Base-by-base conservation (phyloP, 2,797 vertebrate genomes). In the Sebastes minor region DNA sequence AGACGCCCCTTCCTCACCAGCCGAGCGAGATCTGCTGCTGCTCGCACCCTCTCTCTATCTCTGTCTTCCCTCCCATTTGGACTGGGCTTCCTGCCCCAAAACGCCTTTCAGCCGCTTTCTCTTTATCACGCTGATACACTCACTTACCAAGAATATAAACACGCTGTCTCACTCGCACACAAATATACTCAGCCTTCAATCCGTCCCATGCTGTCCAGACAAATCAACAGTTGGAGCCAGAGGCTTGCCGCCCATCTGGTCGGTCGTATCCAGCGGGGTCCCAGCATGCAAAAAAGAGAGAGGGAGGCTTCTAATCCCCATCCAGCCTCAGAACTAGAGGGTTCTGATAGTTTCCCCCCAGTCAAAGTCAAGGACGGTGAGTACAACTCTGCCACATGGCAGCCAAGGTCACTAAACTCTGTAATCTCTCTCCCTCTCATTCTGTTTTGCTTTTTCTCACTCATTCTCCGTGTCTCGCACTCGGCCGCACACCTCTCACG, bases 161-260 rank as follows among this genome's bases (percentile, higher is more conserved):
- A 81, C 63, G 55, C 60, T 22, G 27, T 60, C 75, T 68, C 66
- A 10, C 74, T 62, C 30, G 3, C 81, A 53, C 76, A 71, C 28
- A 80, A 57, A 87, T 74, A 87, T 74, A 69, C 59, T 30, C 85
- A 78, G 69, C 84, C 83, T 86, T 87, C 84, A 81, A 76, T 89
- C 78, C 62, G 78, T 87, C 90, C 78, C 69, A 83, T 78, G 90
- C 88, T 84, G 88, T 89, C 89, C 82, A 88, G 73, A 87, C 88
- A 89, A 89, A 93, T 94, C 88, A 90, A 88, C 81, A 89, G 88
- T 92, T 86, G 88, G 77, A 90, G 89, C 89, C 88, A 86, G 86
- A 92, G 86, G 89, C 86, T 80, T 77, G 78, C 74, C 71, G 88
- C 89, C 93, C 92, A 95, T 94, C 91, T 95, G 93, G 86, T 91